Percentiles rank a stretch among this genome's conserved stretches.
Conservation (phyloP, 2,888 invertebrate genomes). For the Dorcus hopei region DNA sequence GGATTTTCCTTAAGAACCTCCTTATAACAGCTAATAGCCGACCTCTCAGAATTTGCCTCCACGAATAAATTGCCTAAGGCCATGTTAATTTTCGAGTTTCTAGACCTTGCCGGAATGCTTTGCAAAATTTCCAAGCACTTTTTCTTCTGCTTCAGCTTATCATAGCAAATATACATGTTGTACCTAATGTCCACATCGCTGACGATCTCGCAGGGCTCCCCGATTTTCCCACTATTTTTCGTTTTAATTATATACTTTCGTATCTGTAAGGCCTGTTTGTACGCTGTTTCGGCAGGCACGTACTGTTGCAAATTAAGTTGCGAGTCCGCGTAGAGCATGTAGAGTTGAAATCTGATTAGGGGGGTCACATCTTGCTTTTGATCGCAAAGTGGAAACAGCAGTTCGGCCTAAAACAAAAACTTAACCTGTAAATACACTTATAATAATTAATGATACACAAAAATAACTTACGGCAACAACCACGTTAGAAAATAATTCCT, state of each 20-base stretch:
- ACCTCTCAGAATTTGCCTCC: conserved; percentile 65
- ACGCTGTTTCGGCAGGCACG: conserved; percentile 65
- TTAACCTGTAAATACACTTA: neutral
- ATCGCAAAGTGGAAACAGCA: conserved; percentile 63
- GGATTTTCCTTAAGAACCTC: conserved; percentile 72
- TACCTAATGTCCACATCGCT: conserved; percentile 70
- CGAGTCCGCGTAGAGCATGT: conserved; percentile 69
- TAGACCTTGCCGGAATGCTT: conserved; percentile 60
- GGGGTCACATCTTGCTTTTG: conserved; percentile 62
- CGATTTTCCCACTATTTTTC: conserved; percentile 49
- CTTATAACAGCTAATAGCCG: conserved; percentile 72
- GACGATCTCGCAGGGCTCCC: conserved; percentile 51
- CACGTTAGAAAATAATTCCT: conserved; percentile 69
- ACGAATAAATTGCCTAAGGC: conserved; percentile 71
- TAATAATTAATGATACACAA: neutral
- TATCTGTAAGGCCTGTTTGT: conserved; percentile 62
- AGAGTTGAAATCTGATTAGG: conserved; percentile 64
- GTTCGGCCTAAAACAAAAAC: conserved; percentile 56
- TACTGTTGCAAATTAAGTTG: conserved; percentile 64
- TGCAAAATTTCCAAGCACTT: conserved; percentile 60
- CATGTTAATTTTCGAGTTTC: conserved; percentile 73
- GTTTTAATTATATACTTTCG: conserved; percentile 60
- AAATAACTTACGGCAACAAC: conserved; percentile 60
- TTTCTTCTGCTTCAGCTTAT: conserved; percentile 61
- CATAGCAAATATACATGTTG: conserved; percentile 66